Base-by-base conservation (phyloP, 2,888 invertebrate genomes). In the Penaeus monodon region DNA sequence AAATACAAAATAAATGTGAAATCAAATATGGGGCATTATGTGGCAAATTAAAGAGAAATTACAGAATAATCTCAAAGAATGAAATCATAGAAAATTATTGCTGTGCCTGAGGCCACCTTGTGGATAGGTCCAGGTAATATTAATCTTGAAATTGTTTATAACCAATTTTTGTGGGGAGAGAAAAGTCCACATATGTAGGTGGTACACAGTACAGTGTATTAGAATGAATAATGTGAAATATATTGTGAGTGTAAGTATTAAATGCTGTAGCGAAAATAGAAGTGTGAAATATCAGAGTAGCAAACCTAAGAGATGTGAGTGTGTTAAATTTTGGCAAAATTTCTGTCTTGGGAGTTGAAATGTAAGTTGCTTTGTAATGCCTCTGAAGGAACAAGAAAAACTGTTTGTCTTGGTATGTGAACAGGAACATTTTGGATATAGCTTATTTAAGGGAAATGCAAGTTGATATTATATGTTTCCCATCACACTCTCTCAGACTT, bases 61-160 rank as follows among this genome's bases (percentile, higher is more conserved):
- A 77, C 57, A 77, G 57, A 57, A 77, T 49, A n/a, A 57, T 3
- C 27, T 73, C 57, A 27, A n/a, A 63, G 49, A 63, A 63, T 73
- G 63, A 49, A 73, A 70, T 73, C 68, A 65, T 57, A 73, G 33
- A 73, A 70, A 57, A 82, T 82, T 24, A 73, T 84, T 66, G 86
- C 86, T 87, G 86, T 87, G 86, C 82, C 86, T 87, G 86, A 87
- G 86, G 86, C 86, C 86, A 87, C 86, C 86, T 83, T 82, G 66
- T 64, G 68, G 82, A 79, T 77, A 74, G 82, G 79, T 64, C 24
- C 80, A 33, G 49, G 49, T 63, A 38, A 78, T 27, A 63, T 22
- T 33, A 33, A 44, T 64, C 20, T 38, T n/a, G 68, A 68, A 44
- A 68, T 70, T 44, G 68, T 68, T 38, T 12, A 68, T 68, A 38